Evolutionary conservation across 2,888 invertebrate species (phyloP), one percentile per base, ranked within the genome.

Genomic region (Leptarthrus brevirostris): DNA sequence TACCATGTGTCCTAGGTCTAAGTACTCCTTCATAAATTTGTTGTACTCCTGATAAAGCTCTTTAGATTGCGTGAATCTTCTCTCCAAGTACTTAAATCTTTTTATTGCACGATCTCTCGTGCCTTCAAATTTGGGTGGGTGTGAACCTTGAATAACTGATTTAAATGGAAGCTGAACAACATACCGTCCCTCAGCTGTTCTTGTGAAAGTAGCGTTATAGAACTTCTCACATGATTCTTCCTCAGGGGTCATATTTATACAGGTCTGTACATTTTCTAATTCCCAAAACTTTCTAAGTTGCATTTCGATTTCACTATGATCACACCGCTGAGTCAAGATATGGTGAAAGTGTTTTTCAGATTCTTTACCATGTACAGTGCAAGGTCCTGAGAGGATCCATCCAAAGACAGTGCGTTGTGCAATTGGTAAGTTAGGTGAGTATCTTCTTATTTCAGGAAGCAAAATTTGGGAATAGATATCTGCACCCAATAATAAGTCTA

Each of bases 151-250:
- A 20, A 22, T 36, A 14, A 16, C n/a, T 18, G 3, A 3, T 18
- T 56, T 72, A n/a, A 58, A 56, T 10, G 72, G 72, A 3, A 72
- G 24, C 5, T 14, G n/a, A 4, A 56, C 72, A 0, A 40, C 4
- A 44, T 22, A 72, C 44, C 44, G 18, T 22, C 72, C 72, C 0
- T 16, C 24, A 8, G 14, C 4, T 10, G 34, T 47, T 40, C 72
- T 14, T 3, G 3, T 26, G 52, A 0, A 6, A 12, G 26, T 70
- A 10, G 34, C 8, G 8, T 26, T 20, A 20, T 20, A 52, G n/a
- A 1, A 26, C 26, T 70, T 14, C 44, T 44, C 5, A 10, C 44
- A 44, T n/a, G 3, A 3, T 14, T 44, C 12, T 44, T 44, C 44
- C 12, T 44, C 44, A n/a, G 44, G 44, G 12, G 5, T n/a, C 3